Conservation (phyloP, 2,797 vertebrate genomes). For the Trichosurus vulpecula region DNA sequence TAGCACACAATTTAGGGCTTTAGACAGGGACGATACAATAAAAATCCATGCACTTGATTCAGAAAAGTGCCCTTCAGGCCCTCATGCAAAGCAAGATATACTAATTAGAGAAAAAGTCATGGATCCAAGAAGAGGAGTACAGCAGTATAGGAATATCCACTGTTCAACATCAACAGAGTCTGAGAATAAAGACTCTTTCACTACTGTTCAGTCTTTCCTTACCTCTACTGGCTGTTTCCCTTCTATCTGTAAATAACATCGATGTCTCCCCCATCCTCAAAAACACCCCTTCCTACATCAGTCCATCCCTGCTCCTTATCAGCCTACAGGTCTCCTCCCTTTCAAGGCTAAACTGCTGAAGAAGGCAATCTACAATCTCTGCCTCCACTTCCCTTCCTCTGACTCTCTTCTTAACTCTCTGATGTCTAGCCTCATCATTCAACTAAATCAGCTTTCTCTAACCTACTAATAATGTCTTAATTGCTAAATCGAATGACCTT, state of each 20-base stretch:
- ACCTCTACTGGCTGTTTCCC: no score
- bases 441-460: neutral
- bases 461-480: neutral
- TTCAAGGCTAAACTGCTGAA: neutral
- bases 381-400: neutral
- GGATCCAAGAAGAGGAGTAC: neutral
- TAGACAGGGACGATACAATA: neutral
- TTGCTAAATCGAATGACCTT: neutral
- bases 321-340: no score
- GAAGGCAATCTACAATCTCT: neutral
- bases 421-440: neutral
- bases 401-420: neutral
- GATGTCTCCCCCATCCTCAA: neutral
- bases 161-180: neutral
- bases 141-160: neutral
- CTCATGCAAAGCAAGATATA: neutral
- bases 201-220: neutral
- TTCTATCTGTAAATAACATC: no score
- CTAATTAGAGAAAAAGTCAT: neutral
- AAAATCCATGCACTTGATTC: neutral
- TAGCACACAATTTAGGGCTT: neutral
- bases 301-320: no score
- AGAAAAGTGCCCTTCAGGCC: neutral
- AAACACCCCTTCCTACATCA: no score
- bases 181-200: no score